These are phyloP conservation scores for Meandrina meandrites DNA, from an alignment of 92 coral and sea anemone genomes.

Conservation along the genomic window DNA sequence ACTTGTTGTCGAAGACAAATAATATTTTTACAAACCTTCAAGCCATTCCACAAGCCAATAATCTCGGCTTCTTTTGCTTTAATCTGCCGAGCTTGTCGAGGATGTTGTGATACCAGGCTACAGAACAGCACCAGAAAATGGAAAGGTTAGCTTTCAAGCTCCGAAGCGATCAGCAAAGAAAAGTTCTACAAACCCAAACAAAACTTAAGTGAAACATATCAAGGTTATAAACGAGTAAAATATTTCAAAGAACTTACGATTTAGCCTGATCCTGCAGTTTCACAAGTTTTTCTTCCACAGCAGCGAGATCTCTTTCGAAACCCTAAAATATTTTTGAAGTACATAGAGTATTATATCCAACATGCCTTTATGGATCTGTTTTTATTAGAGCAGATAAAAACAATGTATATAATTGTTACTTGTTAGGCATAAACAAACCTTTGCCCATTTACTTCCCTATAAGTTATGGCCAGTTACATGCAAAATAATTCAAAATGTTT, in stretches of 20 bases:
- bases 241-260: slow-evolving; percentile 48
- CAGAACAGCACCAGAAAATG: neutral
- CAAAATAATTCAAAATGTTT: too few relatives aligned
- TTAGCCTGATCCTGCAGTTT: slow-evolving; percentile 86
- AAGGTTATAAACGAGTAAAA: neutral
- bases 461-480: too few relatives aligned
- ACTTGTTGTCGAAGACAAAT: neutral
- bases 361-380: neutral
- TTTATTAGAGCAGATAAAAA: neutral
- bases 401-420: too few relatives aligned
- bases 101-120: slow-evolving; percentile 84
- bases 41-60: slow-evolving; percentile 72
- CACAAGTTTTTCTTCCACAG: slow-evolving; percentile 86
- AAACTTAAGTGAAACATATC: neutral
- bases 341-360: too few relatives aligned
- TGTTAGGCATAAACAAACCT: too few relatives aligned
- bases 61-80: slow-evolving; percentile 82
- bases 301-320: slow-evolving; percentile 89
- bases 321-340: slow-evolving; percentile 56
- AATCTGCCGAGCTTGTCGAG: slow-evolving; percentile 93
- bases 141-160: neutral
- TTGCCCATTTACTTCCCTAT: too few relatives aligned
- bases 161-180: neutral
- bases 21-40: slow-evolving; percentile 53
- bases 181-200: neutral